Base-by-base conservation (phyloP, 2,113 vertebrate species). In the Rhinopomastus cyanomelas region DNA sequence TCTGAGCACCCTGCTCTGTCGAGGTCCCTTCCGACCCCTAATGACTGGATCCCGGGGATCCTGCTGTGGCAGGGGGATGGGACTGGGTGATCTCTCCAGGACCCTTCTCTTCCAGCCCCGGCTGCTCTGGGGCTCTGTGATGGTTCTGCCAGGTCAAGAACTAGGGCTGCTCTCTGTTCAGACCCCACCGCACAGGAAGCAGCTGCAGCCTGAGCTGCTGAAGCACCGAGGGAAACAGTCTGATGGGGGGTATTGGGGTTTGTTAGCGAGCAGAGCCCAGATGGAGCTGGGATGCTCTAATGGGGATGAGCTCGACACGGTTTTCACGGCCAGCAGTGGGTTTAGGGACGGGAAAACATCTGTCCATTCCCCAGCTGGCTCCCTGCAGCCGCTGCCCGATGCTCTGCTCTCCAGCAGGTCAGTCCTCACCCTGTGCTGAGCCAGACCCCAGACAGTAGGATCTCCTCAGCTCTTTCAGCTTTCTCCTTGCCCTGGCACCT, bases 341-440 rank as follows among this genome's bases (percentile, higher is more conserved):
- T 59, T 89, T 75, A 66, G 52, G 55, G 83, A 89, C 74, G 59
- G 49, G 42, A 80, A 72, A 89, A 94, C 23, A 26, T 75, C 86
- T 88, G 81, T 77, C 75, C 13, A 0, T 64, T 73, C 51, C 46
- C 59, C 59, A n/a, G 20, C 72, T 7, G 0, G 51, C 34, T 80
- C 17, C 80, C 62, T 52, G 51, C 72, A 85, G 77, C 53, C 49
- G 75, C 78, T 62, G 84, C 27, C 74, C 88, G 62, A 86, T 81
- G 78, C 46, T 12, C 59, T 75, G 62, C 37, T 79, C n/a, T n/a
- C n/a, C n/a, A n/a, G n/a, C n/a, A n/a, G n/a, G n/a, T n/a, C n/a
- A n/a, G n/a, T n/a, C n/a, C 59, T 29, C 27, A 48, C 79, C 66
- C 7, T 37, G 12, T 49, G 52, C 29, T 73, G 51, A 83, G 18